Conservation (phyloP, 2,113 vertebrate species). For the Hassar affinis region DNA sequence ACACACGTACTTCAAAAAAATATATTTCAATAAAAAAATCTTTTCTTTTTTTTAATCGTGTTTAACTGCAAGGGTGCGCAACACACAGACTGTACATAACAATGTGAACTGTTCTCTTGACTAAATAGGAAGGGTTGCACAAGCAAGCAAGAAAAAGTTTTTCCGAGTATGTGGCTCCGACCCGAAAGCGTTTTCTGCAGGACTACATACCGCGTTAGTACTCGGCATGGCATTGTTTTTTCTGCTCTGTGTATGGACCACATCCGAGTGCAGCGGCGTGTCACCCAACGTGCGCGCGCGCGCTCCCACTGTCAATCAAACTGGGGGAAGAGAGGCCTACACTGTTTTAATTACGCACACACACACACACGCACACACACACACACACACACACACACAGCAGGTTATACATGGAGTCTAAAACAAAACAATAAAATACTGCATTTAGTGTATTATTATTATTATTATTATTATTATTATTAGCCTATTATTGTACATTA, state of each 20-base stretch:
- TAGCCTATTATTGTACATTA: neutral
- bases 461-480: conserved; percentile 10
- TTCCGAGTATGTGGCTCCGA: neutral
- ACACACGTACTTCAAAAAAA: neutral
- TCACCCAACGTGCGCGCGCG: conserved; percentile 41
- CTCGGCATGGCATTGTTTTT: conserved; percentile 17
- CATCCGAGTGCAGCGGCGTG: neutral
- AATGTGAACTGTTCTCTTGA: neutral
- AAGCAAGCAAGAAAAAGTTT: too few species aligned
- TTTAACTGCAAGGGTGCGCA: neutral
- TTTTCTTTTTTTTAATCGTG: neutral
- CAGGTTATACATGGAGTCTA: conserved; percentile 13
- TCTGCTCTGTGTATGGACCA: neutral
- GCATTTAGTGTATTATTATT: conserved; percentile 22
- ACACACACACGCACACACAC: neutral
- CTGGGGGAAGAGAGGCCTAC: conserved; percentile 56
- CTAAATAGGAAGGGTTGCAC: too few species aligned
- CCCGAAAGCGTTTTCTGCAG: neutral
- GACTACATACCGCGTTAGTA: neutral
- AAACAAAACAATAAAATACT: neutral
- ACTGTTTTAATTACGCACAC: conserved; percentile 23
- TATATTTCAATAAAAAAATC: too few species aligned
- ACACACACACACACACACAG: neutral
- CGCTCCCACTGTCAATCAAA: conserved; percentile 64
- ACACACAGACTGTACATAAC: neutral